Base-by-base conservation (phyloP, 2,888 invertebrate genomes). In the Hirtodrosophila histrioides region DNA sequence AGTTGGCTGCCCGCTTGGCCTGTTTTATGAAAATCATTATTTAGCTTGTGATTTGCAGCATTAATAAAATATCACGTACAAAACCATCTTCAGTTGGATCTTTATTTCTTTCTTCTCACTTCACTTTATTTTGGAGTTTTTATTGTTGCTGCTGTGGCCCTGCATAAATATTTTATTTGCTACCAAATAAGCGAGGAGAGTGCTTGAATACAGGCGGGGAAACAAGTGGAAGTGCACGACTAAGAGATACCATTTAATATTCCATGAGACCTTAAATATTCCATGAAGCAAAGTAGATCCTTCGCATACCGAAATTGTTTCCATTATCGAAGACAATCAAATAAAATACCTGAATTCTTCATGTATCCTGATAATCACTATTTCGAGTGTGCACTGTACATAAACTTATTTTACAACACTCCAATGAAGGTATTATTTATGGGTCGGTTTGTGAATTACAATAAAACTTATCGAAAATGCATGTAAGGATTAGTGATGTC, bases 41-140 rank as follows among this genome's bases (percentile, higher is more conserved):
- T 69, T 51, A 57, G 63, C 50, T 50, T 31, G 35, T 68, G 68
- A 73, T 67, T 75, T 60, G 61, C 56, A 55, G 56, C 69, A 79
- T 82, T 79, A 76, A 87, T 76, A 88, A 76, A 72, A 79, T 43
- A 86, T 83, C 69, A 70, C 61, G 65, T 67, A 74, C 63, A 33
- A 70, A 69, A 55, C 62, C 35, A 55, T 17, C 44, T 67, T 37
- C 17, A 37, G 31, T 3, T 12, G n/a, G 11, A n/a, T 24, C 31
- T 63, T 31, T 37, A 43, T 41, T 64, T 45, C 43, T n/a, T 36
- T 10, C 11, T 35, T 46, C 10, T 50, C 46, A 23, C 7, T 6
- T 37, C 17, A 9, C 45, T 23, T 43, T 69, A 29, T n/a, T 33
- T 29, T 35, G 12, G 17, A 10, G 9, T 36, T 40, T 55, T 69